Base-by-base conservation (phyloP, 1,140 invertebrate genomes). In the Lordiphosa clarofinis region DNA sequence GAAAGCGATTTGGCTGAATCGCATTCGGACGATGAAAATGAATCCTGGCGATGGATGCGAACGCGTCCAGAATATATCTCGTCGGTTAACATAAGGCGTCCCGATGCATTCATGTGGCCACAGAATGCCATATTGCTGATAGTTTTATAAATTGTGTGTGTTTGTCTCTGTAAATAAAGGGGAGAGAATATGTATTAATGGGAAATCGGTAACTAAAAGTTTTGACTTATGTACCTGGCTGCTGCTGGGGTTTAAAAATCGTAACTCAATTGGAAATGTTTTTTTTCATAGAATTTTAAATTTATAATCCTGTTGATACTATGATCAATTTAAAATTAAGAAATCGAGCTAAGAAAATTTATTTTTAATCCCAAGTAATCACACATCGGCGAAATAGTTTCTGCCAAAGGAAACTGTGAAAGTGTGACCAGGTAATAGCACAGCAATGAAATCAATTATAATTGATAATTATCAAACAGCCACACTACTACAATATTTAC, bases 51-150 rank as follows among this genome's bases (percentile, higher is more conserved):
- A 11, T 24, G 50, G 0, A 71, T 13, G 1, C 37, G 10, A 0
- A 55, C 52, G 0, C 10, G 50, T 2, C 59, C 44, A 8, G 5
- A 19, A n/a, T 36, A 67, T 8, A 52, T 24, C 38, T 79, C 76
- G 2, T 82, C 52, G 1, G 13, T 43, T 8, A 55, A 24, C 11
- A 59, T 11, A 1, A 66, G 7, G 1, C 59, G n/a, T 1, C 66
- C 76, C 39, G 52, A 44, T 8, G 50, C 5, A 24, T 37, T 46
- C 0, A 52, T 24, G 35, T 49, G 55, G 39, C 60, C 75, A 42
- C 33, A 56, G 10, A 70, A 74, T 11, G 56, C 71, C 75, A 81
- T 79, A 43, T n/a, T 3, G 4, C 0, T 24, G 8, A 13, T 36
- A 6, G 6, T 21, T 46, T 37, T n/a, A 31, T 31, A 31, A 31